Conservation (phyloP, 2,888 invertebrate species). For the Clistopyga incitator region DNA sequence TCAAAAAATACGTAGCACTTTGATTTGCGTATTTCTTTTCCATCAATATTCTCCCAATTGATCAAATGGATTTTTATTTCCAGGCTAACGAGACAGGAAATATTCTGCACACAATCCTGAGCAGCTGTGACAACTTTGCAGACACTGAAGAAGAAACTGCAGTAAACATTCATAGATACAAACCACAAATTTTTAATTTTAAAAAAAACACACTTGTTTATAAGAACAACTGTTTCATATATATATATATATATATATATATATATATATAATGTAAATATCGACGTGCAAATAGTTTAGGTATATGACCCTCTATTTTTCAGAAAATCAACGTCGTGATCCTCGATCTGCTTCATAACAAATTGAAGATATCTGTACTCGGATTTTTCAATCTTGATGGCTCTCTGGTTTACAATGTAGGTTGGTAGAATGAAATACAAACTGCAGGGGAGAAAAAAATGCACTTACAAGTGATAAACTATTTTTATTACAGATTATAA, state of each 20-base stretch:
- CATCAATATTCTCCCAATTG: not conserved
- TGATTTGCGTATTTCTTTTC: no score
- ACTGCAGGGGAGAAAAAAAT: not conserved
- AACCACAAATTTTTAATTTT: not conserved
- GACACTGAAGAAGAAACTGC: slow-evolving; percentile 14
- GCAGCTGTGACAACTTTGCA: slow-evolving; percentile 7
- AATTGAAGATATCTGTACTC: slow-evolving; percentile 20
- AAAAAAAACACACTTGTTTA: not conserved
- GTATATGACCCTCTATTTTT: not conserved
- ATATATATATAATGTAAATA: not conserved
- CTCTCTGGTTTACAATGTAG: slow-evolving; percentile 41
- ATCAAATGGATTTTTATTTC: not conserved
- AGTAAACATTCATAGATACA: slow-evolving; percentile 7
- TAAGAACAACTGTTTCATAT: not conserved
- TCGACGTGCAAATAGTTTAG: not conserved
- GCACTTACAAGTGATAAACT: not conserved
- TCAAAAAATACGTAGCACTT: no score
- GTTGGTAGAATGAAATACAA: not conserved
- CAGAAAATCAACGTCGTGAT: slow-evolving; percentile 37
- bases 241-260: not conserved
- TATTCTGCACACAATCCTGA: slow-evolving; percentile 37
- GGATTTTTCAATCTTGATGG: slow-evolving; percentile 42
- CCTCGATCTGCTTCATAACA: slow-evolving; percentile 51
- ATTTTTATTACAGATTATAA: slow-evolving; percentile 35
- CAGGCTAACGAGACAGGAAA: slow-evolving; percentile 44